These are phyloP conservation scores for Sericinus montela DNA, from an alignment of 2,888 invertebrate genomes.

Conservation along the genomic window DNA sequence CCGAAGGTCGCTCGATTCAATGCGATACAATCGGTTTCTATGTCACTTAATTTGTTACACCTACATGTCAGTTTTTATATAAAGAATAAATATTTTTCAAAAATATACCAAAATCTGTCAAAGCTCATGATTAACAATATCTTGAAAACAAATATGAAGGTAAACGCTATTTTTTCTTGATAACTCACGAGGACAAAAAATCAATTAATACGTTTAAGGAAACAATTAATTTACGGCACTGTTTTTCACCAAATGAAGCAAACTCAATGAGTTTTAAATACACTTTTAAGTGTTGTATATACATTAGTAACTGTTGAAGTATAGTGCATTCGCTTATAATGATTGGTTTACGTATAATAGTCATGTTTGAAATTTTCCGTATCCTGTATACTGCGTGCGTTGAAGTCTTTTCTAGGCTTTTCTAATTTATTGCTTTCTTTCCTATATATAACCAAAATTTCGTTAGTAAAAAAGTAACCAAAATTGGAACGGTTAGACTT, in stretches of 20 bases:
- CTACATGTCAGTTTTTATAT: slow-evolving; percentile 15
- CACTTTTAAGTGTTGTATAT: slow-evolving; percentile 12
- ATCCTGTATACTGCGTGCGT: slow-evolving; percentile 43
- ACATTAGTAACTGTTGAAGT: slow-evolving; percentile 17
- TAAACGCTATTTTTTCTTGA: slow-evolving; percentile 14
- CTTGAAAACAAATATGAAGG: slow-evolving; percentile 9
- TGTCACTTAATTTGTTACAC: slow-evolving; percentile 39
- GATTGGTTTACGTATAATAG: background rate
- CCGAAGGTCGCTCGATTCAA: slow-evolving; percentile 52
- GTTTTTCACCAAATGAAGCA: slow-evolving; percentile 9
- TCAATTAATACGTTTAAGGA: slow-evolving; percentile 15
- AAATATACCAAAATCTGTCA: background rate
- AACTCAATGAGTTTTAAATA: slow-evolving; percentile 10
- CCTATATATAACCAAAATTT: background rate
- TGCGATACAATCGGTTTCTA: slow-evolving; percentile 51
- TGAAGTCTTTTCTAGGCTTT: slow-evolving; percentile 62
- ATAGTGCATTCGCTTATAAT: too few relatives aligned
- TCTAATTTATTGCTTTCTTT: slow-evolving; percentile 6
- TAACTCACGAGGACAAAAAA: slow-evolving; percentile 5
- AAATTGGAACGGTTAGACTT: slow-evolving; percentile 3
- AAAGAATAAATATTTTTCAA: background rate
- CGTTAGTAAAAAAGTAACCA: too few relatives aligned
- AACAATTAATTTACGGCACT: slow-evolving; percentile 12
- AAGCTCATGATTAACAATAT: background rate
- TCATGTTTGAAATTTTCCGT: background rate